These are phyloP conservation scores for Nymphalis io DNA, from an alignment of 1,140 invertebrate genomes.

Conservation along the genomic window DNA sequence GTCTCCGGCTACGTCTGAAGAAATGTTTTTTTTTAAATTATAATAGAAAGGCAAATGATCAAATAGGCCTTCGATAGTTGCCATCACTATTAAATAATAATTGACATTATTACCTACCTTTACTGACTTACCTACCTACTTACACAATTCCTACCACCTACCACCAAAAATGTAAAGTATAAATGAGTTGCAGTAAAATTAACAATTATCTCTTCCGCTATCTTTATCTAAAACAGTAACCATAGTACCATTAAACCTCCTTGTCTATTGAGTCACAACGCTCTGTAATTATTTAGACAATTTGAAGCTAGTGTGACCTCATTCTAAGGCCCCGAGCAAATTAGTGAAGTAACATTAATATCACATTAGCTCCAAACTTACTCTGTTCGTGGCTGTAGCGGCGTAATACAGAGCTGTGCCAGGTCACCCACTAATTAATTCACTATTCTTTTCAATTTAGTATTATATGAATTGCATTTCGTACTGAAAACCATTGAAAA, in stretches of 20 bases:
- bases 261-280: conserved; percentile 39
- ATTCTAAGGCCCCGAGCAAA: conserved; percentile 57
- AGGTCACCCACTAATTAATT: conserved; percentile 37
- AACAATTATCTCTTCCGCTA: too few relatives aligned
- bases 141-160: too few relatives aligned
- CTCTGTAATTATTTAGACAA: conserved; percentile 69
- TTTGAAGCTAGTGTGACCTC: conserved; percentile 62
- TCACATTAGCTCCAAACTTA: conserved; percentile 61
- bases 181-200: too few relatives aligned
- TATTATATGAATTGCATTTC: not conserved
- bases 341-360: conserved; percentile 72
- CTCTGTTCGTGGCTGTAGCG: conserved; percentile 46
- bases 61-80: too few relatives aligned
- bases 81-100: too few relatives aligned
- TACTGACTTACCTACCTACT: too few relatives aligned
- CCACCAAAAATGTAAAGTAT: too few relatives aligned
- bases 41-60: too few relatives aligned
- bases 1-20: too few relatives aligned
- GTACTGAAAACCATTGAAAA: too few relatives aligned
- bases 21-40: too few relatives aligned
- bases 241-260: not conserved
- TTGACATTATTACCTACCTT: too few relatives aligned
- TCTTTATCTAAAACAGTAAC: not conserved
- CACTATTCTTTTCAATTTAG: conserved; percentile 24
- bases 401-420: conserved; percentile 39